phyloP scores from a whole-genome alignment of 2,113 vertebrate genomes.

The Zeus faber region DNA sequence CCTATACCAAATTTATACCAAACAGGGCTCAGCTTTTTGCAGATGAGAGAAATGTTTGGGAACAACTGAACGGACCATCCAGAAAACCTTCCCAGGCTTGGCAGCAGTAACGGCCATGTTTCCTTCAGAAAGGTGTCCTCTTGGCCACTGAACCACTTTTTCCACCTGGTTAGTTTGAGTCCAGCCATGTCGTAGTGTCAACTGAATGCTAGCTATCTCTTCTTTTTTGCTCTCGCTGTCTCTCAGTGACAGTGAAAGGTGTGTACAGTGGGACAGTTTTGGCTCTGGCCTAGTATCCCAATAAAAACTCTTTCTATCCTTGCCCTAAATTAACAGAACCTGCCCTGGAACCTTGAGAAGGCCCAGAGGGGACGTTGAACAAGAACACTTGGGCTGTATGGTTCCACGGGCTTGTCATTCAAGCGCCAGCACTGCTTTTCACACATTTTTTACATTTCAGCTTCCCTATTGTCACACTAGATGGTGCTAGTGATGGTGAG shows the following conservation, averaged over 20 bases:
- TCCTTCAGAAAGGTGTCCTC: too few species aligned
- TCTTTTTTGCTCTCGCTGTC: constrained; percentile 2
- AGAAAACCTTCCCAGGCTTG: too few species aligned
- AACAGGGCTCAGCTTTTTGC: too few species aligned
- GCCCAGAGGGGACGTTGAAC: constrained; percentile 3
- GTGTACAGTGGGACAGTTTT: constrained; percentile 21
- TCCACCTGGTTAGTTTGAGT: not conserved
- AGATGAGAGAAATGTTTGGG: too few species aligned
- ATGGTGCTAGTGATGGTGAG: too few species aligned
- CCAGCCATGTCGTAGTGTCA: not conserved
- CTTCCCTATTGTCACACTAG: not conserved
- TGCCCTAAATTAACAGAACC: constrained; percentile 50
- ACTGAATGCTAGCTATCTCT: not conserved
- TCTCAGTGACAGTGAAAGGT: constrained; percentile 26
- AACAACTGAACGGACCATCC: too few species aligned
- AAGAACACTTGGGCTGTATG: too few species aligned
- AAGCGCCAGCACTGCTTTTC: constrained; percentile 2
- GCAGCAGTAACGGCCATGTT: too few species aligned
- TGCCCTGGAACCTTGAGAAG: constrained; percentile 44
- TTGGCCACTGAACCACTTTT: too few species aligned
- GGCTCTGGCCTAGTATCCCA: constrained; percentile 54
- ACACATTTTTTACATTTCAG: not conserved
- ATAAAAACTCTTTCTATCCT: constrained; percentile 38
- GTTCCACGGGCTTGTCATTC: too few species aligned
- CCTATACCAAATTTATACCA: too few species aligned